These are phyloP conservation scores for Perca fluviatilis DNA, from an alignment of 2,113 vertebrate species.

Conservation along the genomic window DNA sequence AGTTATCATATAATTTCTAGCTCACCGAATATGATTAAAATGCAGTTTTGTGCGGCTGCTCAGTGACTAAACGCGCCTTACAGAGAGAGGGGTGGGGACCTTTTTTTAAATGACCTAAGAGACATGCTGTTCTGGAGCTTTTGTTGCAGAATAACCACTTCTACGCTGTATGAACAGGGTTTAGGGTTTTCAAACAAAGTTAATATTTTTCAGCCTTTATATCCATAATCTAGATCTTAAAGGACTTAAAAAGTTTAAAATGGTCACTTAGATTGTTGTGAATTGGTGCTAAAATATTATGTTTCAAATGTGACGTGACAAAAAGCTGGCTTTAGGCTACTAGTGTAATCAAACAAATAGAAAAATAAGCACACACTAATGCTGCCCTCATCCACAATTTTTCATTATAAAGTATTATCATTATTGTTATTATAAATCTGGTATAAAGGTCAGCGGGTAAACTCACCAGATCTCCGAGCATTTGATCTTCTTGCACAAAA, in stretches of 20 bases:
- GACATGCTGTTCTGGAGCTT: background rate
- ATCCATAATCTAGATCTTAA: background rate
- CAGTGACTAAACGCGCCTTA: background rate
- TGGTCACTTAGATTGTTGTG: background rate
- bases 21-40: background rate
- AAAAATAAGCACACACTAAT: background rate
- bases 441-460: background rate
- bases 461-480: constrained; percentile 89
- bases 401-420: background rate
- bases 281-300: background rate
- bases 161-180: background rate
- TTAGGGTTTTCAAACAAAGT: background rate
- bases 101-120: background rate
- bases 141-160: background rate
- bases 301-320: background rate
- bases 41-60: background rate
- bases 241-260: background rate
- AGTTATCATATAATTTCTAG: background rate
- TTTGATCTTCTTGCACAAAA: constrained; percentile 77
- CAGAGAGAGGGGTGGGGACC: background rate
- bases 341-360: constrained; percentile 34
- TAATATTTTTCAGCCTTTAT: background rate
- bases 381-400: background rate
- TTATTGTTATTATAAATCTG: background rate
- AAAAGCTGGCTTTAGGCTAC: constrained; percentile 13